Evolutionary conservation across 2,113 vertebrate species (phyloP), one percentile per base, ranked within the genome.

Genomic region (Himantopus leucocephalus): DNA sequence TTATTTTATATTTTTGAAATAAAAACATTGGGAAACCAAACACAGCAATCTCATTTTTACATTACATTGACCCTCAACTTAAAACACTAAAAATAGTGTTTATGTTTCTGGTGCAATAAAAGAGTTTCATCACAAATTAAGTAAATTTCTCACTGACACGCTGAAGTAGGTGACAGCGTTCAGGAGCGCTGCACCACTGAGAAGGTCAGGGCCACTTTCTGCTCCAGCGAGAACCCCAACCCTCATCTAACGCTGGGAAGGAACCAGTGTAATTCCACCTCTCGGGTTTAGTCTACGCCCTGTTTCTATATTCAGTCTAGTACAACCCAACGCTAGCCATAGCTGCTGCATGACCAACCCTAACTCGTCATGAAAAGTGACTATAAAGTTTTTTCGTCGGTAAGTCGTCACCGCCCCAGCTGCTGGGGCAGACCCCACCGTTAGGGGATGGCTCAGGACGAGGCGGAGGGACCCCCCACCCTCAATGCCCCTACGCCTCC

Each of bases 81-180:
- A 45, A 87, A 95, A 60, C 8, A 58, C 20, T 18, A 34, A 56
- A 50, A 78, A 35, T 1, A 59, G 13, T 1, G 11, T 35, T 82
- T 60, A 10, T 27, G 8, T 50, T 85, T 53, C 34, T 41, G 34
- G 30, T 18, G 24, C 4, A 72, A 66, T 45, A 74, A 32, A 39
- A 64, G 21, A 47, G 22, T 29, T 89, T 67, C 19, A 58, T 30
- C 12, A 73, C 79, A 50, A 70, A n/a, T 21, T 3, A 34, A 23
- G 10, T 24, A 14, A 14, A 58, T 20, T 17, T 85, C 34, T 56
- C 50, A 20, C 37, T 84, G 60, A 55, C 16, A 29, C 68, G 34
- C 35, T 93, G 58, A 56, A 60, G 32, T 13, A 59, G 0, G 0
- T 11, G 47, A 30, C 76, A 77, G 76, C 0, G 0, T 41, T 41